Conservation (phyloP, 2,113 vertebrate species). For the Tursiops truncatus region DNA sequence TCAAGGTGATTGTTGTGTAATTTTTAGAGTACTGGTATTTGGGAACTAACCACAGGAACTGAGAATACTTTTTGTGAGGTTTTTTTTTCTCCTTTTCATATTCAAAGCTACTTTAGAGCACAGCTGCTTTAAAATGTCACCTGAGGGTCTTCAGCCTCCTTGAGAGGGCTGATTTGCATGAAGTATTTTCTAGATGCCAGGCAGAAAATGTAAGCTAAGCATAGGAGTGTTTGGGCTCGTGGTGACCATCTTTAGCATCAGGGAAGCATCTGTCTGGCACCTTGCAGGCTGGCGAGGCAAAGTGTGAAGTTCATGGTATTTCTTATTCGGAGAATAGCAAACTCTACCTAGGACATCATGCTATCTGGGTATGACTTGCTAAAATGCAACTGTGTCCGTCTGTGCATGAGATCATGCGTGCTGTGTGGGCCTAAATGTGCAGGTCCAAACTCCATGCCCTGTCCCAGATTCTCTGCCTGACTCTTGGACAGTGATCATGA, state of each 20-base stretch:
- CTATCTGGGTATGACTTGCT: neutral
- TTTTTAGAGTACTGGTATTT: neutral
- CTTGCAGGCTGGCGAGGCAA: neutral
- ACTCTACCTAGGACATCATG: neutral
- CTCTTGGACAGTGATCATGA: neutral
- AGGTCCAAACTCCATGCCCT: neutral
- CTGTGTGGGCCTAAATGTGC: neutral
- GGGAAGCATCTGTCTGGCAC: neutral
- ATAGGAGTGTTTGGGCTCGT: neutral
- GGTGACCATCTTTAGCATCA: neutral
- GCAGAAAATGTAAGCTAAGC: neutral
- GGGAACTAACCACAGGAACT: neutral
- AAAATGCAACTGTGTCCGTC: neutral
- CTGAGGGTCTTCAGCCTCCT: neutral
- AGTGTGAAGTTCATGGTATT: neutral
- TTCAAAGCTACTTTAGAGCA: neutral
- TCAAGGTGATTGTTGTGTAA: neutral
- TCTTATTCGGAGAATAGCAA: neutral
- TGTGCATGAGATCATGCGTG: accelerated
- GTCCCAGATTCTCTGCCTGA: neutral
- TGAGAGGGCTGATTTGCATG: neutral
- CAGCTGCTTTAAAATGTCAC: neutral
- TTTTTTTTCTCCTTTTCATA: neutral
- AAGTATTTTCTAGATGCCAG: neutral
- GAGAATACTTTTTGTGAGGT: neutral